These are phyloP conservation scores for Athalia circularis DNA, from an alignment of 2,888 invertebrate genomes.

Conservation along the genomic window DNA sequence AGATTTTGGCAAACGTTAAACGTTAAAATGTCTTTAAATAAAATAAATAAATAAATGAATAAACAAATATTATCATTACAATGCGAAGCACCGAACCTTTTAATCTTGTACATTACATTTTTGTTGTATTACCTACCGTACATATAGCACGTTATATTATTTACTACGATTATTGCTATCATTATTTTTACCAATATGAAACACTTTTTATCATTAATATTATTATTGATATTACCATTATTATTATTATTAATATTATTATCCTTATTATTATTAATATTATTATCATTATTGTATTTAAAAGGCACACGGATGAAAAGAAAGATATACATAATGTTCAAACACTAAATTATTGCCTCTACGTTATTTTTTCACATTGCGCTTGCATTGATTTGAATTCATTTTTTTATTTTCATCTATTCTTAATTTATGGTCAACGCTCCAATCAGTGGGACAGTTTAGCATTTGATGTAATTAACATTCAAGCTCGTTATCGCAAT, in stretches of 20 bases:
- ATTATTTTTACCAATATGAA: constrained; percentile 50
- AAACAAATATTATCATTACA: constrained; percentile 13
- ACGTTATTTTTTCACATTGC: too few species aligned
- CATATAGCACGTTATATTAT: constrained; percentile 45
- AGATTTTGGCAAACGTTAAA: constrained; percentile 41
- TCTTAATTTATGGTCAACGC: background rate
- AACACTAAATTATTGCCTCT: constrained; percentile 31
- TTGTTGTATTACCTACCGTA: constrained; percentile 60
- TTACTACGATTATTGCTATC: constrained; percentile 53
- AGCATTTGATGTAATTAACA: background rate
- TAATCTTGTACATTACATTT: constrained; percentile 68
- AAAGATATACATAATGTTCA: constrained; percentile 64
- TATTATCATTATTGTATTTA: constrained; percentile 66
- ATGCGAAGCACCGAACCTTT: constrained; percentile 50
- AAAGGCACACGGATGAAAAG: constrained; percentile 65
- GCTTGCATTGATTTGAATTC: background rate
- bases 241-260: constrained; percentile 57
- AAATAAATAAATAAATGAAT: constrained; percentile 21
- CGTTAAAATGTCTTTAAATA: constrained; percentile 35
- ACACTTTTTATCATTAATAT: constrained; percentile 54
- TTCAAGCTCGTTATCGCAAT: background rate
- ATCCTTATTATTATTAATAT: constrained; percentile 58
- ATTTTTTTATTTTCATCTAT: background rate
- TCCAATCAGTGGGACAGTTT: background rate
- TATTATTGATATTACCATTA: constrained; percentile 57